Base-by-base conservation (phyloP, 2,888 invertebrate genomes). In the Lasioglossum calceatum region DNA sequence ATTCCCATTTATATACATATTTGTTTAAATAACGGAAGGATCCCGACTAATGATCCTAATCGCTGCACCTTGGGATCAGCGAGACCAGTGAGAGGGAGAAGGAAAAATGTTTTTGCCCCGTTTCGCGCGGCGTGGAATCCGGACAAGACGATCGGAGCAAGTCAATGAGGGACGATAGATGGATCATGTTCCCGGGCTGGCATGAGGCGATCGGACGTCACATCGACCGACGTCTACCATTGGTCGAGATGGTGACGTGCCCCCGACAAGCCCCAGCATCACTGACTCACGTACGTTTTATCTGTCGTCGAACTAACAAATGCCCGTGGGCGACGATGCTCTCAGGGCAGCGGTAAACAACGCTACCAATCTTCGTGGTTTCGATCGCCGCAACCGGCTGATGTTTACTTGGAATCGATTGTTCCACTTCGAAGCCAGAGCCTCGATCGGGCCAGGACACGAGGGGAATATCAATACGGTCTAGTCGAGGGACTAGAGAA, bases 211-310 rank as follows among this genome's bases (percentile, higher is more conserved):
- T 81, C 70, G 75, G 83, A 91, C 93, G 93, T 94, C 93, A 93
- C 82, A 73, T 75, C 75, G 80, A 83, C 16, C 76, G 77, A 79
- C 83, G 87, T 50, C 78, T 77, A 75, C 81, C 86, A 94, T 94
- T 94, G 94, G 94, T 75, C 83, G 87, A 86, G 82, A 77, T 77
- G 71, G 79, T 86, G 93, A 89, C 94, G 91, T 88, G 94, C 94
- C 94, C 86, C 92, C 92, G 93, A 92, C 92, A 91, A 92, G 93
- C 93, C 93, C 89, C 92, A 64, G 81, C 87, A 83, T 85, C 84
- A 39, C 89, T 89, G 90, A 91, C 89, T 93, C 91, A 88, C 81
- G 81, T 85, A 72, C 86, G 84, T 64, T 87, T 90, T 90, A 90
- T 90, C 91, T 81, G 80, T 77, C 81, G 80, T 75, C 73, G 70